Evolutionary conservation across 2,888 invertebrate species (phyloP), one percentile per base, ranked within the genome.

Genomic region (Chrysodeixis includens): DNA sequence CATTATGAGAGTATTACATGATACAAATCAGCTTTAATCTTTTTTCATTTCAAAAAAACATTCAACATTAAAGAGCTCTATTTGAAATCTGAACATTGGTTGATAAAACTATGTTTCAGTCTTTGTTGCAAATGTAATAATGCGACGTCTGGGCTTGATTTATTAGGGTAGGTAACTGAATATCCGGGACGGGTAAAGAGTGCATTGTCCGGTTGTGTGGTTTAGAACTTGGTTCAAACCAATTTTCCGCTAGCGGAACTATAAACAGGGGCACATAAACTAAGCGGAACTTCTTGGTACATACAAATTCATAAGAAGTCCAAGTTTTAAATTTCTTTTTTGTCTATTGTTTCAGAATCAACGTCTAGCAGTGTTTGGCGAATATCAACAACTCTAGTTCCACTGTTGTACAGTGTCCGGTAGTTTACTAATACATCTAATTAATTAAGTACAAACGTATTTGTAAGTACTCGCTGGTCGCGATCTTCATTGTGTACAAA

Each of bases 261-360:
- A 60, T 54, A 65, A 55, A 35, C 32, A 20, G 10, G 32, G 32
- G 18, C 26, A 52, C 52, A 22, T 52, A 52, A 20, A 22, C 52
- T 26, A 26, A 0, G 14, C 0, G 14, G 26, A 52, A 22, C 14
- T 14, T 22, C 4, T 49, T 2, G 1, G n/a, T 22, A 14, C 14
- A 53, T 14, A 26, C 5, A 53, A 30, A n/a, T n/a, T n/a, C n/a
- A n/a, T n/a, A n/a, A n/a, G n/a, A n/a, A n/a, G n/a, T n/a, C n/a
- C n/a, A n/a, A n/a, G 5, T 52, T n/a, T 53, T 16, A 49, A 0
- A 18, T 14, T 32, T 9, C 10, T 56, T 10, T 58, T 52, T 6
- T 58, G 54, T 72, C n/a, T n/a, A 56, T 91, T 91, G 88, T 94
- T 94, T 76, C 94, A 94, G 94, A 87, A 86, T 81, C 83, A 69